phyloP scores from a whole-genome alignment of 2,888 invertebrate genomes.

The Sinohyriopsis cumingii region DNA sequence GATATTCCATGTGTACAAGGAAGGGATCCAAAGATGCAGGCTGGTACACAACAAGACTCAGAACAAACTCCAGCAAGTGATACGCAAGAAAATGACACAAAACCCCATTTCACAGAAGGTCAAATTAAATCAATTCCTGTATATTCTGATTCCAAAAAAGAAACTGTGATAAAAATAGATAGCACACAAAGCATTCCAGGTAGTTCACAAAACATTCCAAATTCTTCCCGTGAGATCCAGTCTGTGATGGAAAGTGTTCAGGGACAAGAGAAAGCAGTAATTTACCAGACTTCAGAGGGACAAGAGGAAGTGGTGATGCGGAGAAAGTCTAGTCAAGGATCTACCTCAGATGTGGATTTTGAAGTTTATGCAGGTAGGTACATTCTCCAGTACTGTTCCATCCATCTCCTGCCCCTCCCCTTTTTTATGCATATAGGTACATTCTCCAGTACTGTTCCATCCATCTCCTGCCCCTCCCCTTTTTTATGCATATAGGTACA shows the following conservation, averaged over 20 bases:
- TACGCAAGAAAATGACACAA: no score
- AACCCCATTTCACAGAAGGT: neutral
- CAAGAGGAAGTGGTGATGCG: conserved; percentile 36
- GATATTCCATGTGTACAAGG: conserved; percentile 6
- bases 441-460: no score
- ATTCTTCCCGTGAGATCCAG: conserved; percentile 26
- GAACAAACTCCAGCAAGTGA: no score
- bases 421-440: no score
- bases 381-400: no score
- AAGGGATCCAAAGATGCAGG: no score
- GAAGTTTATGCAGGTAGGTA: conserved; percentile 32
- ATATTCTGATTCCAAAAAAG: neutral
- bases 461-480: no score
- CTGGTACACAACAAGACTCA: no score
- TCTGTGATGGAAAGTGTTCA: conserved; percentile 20
- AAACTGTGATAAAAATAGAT: conserved; percentile 26
- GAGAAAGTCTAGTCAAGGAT: conserved; percentile 16
- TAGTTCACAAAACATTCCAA: conserved; percentile 18
- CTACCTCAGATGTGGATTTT: conserved; percentile 16
- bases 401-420: no score
- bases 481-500: conserved; percentile 3
- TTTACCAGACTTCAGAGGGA: conserved; percentile 2
- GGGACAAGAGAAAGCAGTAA: neutral
- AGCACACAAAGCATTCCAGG: conserved; percentile 2
- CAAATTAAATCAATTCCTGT: neutral